Conservation (phyloP, 1,140 invertebrate species). For the Halictus rubicundus region DNA sequence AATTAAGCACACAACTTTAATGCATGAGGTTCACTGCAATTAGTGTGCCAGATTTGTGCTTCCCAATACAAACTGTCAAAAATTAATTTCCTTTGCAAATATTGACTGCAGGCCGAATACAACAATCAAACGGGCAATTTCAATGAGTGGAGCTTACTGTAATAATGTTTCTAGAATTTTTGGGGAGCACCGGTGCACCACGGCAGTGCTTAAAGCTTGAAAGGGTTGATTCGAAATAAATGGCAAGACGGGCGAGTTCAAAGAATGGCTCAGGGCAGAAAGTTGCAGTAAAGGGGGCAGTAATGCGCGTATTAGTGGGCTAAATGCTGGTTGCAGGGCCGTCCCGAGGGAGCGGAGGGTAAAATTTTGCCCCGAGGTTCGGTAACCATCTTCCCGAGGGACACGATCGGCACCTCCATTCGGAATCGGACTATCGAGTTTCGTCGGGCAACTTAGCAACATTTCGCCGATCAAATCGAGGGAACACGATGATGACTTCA, state of each 20-base stretch:
- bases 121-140: too few relatives aligned
- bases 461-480: not conserved
- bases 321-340: slow-evolving; percentile 67
- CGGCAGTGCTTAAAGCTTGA: not conserved
- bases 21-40: too few relatives aligned
- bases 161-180: too few relatives aligned
- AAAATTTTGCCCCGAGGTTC: slow-evolving; percentile 66
- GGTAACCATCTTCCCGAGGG: slow-evolving; percentile 71
- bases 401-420: slow-evolving; percentile 72
- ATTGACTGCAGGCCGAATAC: too few relatives aligned
- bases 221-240: slow-evolving; percentile 10
- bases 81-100: too few relatives aligned
- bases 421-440: slow-evolving; percentile 71
- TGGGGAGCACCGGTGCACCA: too few relatives aligned
- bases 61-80: too few relatives aligned
- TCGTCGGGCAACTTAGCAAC: slow-evolving; percentile 50
- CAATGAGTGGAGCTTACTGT: too few relatives aligned
- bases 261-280: slow-evolving; percentile 58
- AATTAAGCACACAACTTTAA: too few relatives aligned
- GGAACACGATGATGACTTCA: not conserved
- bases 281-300: slow-evolving; percentile 20
- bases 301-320: slow-evolving; percentile 71
- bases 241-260: slow-evolving; percentile 21
- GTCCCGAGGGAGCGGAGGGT: slow-evolving; percentile 66
- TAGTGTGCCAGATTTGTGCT: too few relatives aligned